These are phyloP conservation scores for Eurypyga helias DNA, from an alignment of 2,113 vertebrate species.

Conservation along the genomic window DNA sequence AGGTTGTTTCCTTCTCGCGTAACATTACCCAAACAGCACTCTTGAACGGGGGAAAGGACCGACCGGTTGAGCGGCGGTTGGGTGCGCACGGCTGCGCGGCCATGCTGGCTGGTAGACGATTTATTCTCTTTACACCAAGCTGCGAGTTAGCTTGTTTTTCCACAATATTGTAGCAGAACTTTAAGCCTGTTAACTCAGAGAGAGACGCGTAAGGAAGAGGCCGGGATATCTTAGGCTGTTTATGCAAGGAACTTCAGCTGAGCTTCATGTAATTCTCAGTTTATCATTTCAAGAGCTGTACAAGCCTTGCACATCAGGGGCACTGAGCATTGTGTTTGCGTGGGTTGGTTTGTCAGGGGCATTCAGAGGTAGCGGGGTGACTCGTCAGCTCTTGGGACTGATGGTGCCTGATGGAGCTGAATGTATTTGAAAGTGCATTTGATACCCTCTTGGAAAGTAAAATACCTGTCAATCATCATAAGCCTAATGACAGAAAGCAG, in stretches of 20 bases:
- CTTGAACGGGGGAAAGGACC: background rate
- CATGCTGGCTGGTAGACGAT: background rate
- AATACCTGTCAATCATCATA: background rate
- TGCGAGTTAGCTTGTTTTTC: background rate
- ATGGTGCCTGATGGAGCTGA: background rate
- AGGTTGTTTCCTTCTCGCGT: background rate
- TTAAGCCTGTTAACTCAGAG: background rate
- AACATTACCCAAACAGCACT: background rate
- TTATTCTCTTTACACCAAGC: background rate
- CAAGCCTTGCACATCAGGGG: background rate
- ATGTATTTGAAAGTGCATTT: constrained; percentile 10
- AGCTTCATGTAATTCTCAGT: background rate
- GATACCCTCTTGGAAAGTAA: background rate
- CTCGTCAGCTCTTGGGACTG: background rate
- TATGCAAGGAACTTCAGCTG: background rate
- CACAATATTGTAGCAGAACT: background rate
- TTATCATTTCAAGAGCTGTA: constrained; percentile 23
- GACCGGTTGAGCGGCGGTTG: background rate
- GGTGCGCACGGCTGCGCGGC: background rate
- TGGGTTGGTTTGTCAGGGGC: background rate
- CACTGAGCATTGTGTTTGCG: background rate
- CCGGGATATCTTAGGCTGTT: background rate
- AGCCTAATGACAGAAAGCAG: background rate
- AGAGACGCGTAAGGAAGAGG: background rate
- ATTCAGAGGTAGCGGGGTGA: background rate